Evolutionary conservation across 2,797 vertebrate genomes (phyloP).

Genomic region (Varecia variegata): DNA sequence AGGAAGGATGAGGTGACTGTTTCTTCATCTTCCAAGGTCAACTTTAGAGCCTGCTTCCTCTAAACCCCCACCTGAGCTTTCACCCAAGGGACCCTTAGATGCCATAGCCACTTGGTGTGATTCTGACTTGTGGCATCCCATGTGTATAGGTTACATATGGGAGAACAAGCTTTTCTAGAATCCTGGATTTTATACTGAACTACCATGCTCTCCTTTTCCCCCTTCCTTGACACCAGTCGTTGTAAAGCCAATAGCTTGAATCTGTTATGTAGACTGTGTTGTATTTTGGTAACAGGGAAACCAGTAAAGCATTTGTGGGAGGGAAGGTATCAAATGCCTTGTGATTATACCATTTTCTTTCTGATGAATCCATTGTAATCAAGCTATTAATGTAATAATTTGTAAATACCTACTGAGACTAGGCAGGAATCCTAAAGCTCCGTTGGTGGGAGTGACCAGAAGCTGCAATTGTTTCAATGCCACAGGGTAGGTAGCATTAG

Average conservation of each 20-base stretch:
- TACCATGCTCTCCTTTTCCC: rapidly evolving
- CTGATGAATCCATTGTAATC: not conserved
- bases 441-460: not conserved
- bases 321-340: not conserved
- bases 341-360: not conserved
- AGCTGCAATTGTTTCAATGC: not conserved
- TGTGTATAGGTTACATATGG: not conserved
- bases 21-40: not conserved
- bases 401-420: not conserved
- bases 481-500: not conserved
- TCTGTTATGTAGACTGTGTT: not conserved
- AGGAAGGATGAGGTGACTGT: not conserved
- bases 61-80: not conserved
- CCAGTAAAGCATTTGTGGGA: not conserved
- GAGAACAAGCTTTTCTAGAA: not conserved
- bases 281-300: not conserved
- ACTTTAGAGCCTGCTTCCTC: not conserved
- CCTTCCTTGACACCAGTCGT: not conserved
- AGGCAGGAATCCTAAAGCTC: not conserved
- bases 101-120: not conserved
- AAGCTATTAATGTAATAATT: not conserved
- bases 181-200: not conserved
- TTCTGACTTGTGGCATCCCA: not conserved
- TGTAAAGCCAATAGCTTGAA: not conserved
- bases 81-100: not conserved